Evolutionary conservation across 2,888 invertebrate genomes (phyloP), one percentile per base, ranked within the genome.

Genomic region (Andrena bucephala): DNA sequence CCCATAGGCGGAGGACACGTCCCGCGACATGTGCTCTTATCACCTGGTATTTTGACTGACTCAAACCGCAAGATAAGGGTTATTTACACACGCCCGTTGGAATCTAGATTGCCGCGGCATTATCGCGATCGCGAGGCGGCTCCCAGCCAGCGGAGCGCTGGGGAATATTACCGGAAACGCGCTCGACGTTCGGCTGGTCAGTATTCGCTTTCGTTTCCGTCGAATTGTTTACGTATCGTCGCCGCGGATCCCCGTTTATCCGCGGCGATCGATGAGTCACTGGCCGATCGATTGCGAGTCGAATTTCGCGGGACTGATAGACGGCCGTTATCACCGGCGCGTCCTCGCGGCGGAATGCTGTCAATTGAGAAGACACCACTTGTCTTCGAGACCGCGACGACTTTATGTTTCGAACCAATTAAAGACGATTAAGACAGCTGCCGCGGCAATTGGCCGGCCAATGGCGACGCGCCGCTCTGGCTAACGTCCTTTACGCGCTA

Each of bases 361-460:
- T 79, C 85, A 85, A 84, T 89, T 89, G 85, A 71, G 62, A 76
- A 87, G 82, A 80, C 74, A 67, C 81, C 84, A 82, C 85, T 86
- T 84, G 87, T 84, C 89, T 83, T 76, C 66, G 48, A 59, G 72
- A 77, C 81, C 60, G 73, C 81, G 79, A 83, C 82, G 77, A 83
- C 86, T 89, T 85, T 85, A 87, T 89, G 88, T 90, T 91, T 86
- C 82, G 88, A 79, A 83, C 84, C 90, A 91, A 92, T 92, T 92
- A 92, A 91, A 89, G 87, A 76, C 87, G 87, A 90, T 92, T 90
- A 91, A 89, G 88, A 86, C 87, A 87, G 84, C 90, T 90, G 90
- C 83, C 77, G 81, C 87, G 74, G 81, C 90, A 92, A 92, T 91
- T 92, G 92, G 78, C 83, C 67, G 77, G 33, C 90, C 90, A 91